Base-by-base conservation (phyloP, 2,888 invertebrate species). In the Lasius fuliginosus region DNA sequence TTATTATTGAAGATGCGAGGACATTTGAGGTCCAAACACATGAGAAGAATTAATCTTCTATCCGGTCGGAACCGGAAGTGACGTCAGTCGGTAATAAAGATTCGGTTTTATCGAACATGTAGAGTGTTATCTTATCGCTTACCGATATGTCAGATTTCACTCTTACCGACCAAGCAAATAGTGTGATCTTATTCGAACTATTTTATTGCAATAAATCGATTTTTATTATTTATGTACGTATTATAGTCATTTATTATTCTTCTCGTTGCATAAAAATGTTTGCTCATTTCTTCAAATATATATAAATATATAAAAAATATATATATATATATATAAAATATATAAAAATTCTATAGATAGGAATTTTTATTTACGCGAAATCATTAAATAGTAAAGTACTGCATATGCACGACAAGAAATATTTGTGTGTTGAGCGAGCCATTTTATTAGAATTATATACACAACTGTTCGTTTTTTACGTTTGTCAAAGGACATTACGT, bases 371-470 rank as follows among this genome's bases (percentile, higher is more conserved):
- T 73, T 75, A 46, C 9, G 6, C 5, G 30, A 74, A 42, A 15
- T n/a, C 1, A 4, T 40, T 56, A 23, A 23, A 30, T 36, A 36
- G 5, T 36, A 36, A 36, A 36, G 3, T 62, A 27, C 23, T 62
- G 27, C 40, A 58, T 8, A 42, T 60, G 42, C 42, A 75, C 11
- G 58, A 73, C 1, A 23, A 40, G 53, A 53, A 58, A 73, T 56
- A 40, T 40, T n/a, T 73, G 36, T 36, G 23, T 40, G 11, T 40
- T 49, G 49, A n/a, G 23, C 9, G 15, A 42, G 11, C 4, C 1
- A 1, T 23, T 74, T 74, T 74, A n/a, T 53, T 30, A 62, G 8
- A 58, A 62, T 74, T 74, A 74, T 64, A 74, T 82, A n/a, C 64
- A 82, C 30, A 46, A 56, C 2, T 62, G 71, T 71, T 69, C 9